phyloP scores from a whole-genome alignment of 1,140 invertebrate genomes.

The Ostrea denselamellosa region DNA sequence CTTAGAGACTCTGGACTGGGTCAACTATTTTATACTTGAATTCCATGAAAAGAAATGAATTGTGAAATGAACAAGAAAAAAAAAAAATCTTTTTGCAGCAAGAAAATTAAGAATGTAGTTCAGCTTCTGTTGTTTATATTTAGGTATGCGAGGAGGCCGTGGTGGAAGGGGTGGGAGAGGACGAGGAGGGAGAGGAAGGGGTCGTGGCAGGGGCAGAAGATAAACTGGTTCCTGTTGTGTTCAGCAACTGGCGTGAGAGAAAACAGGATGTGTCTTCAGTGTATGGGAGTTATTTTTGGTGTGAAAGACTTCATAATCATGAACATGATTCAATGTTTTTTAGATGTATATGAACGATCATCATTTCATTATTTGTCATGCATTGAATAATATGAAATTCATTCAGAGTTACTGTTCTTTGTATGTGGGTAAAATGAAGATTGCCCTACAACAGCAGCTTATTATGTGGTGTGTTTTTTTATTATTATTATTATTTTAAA shows the following conservation, averaged over 20 bases:
- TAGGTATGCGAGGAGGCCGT: conserved; percentile 35
- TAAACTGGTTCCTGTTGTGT: not conserved
- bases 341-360: not conserved
- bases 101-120: too few species aligned
- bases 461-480: too few species aligned
- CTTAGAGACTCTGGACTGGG: too few species aligned
- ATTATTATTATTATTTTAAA: too few species aligned
- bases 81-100: too few species aligned
- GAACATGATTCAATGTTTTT: not conserved
- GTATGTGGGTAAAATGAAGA: too few species aligned
- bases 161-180: conserved; percentile 50
- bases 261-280: not conserved
- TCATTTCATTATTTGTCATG: not conserved
- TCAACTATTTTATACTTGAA: too few species aligned
- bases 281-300: not conserved
- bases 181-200: conserved; percentile 47
- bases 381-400: not conserved
- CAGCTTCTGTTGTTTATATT: not conserved
- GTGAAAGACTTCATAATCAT: conserved; percentile 20
- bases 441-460: too few species aligned
- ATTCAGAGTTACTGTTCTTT: not conserved
- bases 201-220: conserved; percentile 25
- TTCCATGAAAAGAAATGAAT: too few species aligned
- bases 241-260: not conserved
- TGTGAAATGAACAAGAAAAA: too few species aligned